Evolutionary conservation across 2,888 invertebrate genomes (phyloP).

Genomic region (Syritta pipiens): DNA sequence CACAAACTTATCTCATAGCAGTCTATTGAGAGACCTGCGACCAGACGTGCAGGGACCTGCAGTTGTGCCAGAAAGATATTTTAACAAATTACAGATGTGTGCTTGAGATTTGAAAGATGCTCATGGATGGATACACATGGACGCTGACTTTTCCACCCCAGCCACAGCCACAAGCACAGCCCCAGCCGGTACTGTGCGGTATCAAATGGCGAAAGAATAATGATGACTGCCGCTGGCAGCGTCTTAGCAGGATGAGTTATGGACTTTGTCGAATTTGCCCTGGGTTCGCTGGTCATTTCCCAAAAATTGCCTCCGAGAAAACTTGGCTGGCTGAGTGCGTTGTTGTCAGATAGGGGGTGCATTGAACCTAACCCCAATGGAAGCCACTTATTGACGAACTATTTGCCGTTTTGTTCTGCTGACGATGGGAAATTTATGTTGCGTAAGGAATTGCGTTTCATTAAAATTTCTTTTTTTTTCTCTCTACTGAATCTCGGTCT

Average conservation of each 20-base stretch:
- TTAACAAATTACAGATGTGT: conserved; percentile 67
- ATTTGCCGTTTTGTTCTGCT: conserved; percentile 43
- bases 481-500: neutral
- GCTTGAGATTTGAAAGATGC: conserved; percentile 60
- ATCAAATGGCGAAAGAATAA: conserved; percentile 46
- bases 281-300: conserved; percentile 38
- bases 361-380: conserved; percentile 1
- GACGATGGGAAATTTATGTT: conserved; percentile 65
- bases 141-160: neutral
- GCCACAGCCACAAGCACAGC: too few relatives aligned
- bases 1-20: conserved; percentile 19
- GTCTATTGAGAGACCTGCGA: conserved; percentile 68
- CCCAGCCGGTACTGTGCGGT: too few relatives aligned
- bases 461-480: conserved; percentile 52
- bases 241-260: conserved; percentile 50
- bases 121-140: conserved; percentile 3
- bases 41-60: conserved; percentile 66
- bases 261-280: conserved; percentile 41
- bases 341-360: neutral
- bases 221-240: conserved; percentile 54
- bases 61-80: conserved; percentile 22
- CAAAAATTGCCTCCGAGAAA: conserved; percentile 53
- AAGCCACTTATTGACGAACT: conserved; percentile 60
- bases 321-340: conserved; percentile 9
- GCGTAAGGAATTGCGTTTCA: conserved; percentile 66